phyloP scores from a whole-genome alignment of 2,888 invertebrate species.

The Macaria notata region DNA sequence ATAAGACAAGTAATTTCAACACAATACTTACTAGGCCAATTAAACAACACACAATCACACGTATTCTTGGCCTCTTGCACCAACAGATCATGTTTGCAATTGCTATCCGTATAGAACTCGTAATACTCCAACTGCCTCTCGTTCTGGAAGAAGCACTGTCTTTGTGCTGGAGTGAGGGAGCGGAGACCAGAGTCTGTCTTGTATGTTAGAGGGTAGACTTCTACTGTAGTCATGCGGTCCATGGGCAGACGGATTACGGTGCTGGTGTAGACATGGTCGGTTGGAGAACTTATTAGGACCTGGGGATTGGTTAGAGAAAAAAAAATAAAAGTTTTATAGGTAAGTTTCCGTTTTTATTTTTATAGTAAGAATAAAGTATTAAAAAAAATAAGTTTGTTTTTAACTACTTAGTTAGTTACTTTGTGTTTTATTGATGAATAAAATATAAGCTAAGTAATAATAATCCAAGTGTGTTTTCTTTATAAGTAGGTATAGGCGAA shows the following conservation, averaged over 20 bases:
- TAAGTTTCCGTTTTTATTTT: no score
- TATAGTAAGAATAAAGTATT: no score
- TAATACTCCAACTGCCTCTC: conserved; percentile 65
- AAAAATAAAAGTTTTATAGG: no score
- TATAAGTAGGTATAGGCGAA: no score
- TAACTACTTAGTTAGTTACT: no score
- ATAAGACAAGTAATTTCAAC: no score
- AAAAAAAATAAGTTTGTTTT: no score
- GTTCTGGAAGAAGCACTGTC: conserved; percentile 73
- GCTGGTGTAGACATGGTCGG: conserved; percentile 70
- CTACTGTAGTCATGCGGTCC: conserved; percentile 72
- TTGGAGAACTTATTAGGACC: conserved; percentile 70
- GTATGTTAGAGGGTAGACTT: conserved; percentile 69
- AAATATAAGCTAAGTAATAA: no score
- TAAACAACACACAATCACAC: conserved; percentile 72
- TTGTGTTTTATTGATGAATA: no score
- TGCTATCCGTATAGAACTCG: conserved; percentile 77
- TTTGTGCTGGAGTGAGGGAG: conserved; percentile 52
- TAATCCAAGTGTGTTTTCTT: no score
- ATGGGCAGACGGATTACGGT: conserved; percentile 71
- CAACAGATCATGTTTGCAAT: conserved; percentile 78
- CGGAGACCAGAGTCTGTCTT: conserved; percentile 63
- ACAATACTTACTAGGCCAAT: conserved; percentile 68
- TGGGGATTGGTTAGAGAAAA: conserved; percentile 28
- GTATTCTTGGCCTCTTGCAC: conserved; percentile 65